Evolutionary conservation across 1,140 invertebrate species (phyloP).

Genomic region (Argopecten irradians): DNA sequence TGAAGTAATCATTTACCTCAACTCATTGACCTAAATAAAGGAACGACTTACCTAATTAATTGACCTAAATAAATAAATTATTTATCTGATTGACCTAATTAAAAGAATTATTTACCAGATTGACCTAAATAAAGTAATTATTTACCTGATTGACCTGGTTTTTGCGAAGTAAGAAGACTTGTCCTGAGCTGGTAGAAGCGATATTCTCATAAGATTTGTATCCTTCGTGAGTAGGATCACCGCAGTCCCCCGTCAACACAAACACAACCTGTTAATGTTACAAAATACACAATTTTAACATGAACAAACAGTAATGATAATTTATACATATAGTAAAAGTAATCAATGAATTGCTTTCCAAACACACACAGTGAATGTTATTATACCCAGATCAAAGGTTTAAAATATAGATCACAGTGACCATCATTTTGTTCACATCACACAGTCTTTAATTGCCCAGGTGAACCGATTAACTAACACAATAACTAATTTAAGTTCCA

Average conservation of each 20-base stretch:
- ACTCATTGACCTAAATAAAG: not conserved
- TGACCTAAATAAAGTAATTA: not conserved
- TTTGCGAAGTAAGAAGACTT: constrained; percentile 85
- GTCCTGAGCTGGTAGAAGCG: constrained; percentile 85
- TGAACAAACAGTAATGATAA: not conserved
- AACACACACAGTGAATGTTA: no score
- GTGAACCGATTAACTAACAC: no score
- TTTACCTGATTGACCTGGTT: constrained; percentile 83
- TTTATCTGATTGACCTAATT: no score
- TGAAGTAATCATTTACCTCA: no score
- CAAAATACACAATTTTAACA: not conserved
- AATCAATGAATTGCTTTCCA: no score
- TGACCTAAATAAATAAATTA: not conserved
- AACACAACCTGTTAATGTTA: constrained; percentile 83
- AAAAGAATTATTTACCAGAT: not conserved
- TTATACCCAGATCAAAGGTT: no score
- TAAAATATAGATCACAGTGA: no score
- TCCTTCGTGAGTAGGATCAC: constrained; percentile 80
- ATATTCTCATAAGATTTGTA: constrained; percentile 85
- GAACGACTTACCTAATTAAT: not conserved
- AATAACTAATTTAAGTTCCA: no score
- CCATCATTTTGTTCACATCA: no score
- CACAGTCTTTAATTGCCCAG: no score
- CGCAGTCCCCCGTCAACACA: constrained; percentile 86
- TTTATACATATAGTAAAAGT: not conserved